phyloP scores from a whole-genome alignment of 2,797 vertebrate genomes.

The Spheniscus humboldti region DNA sequence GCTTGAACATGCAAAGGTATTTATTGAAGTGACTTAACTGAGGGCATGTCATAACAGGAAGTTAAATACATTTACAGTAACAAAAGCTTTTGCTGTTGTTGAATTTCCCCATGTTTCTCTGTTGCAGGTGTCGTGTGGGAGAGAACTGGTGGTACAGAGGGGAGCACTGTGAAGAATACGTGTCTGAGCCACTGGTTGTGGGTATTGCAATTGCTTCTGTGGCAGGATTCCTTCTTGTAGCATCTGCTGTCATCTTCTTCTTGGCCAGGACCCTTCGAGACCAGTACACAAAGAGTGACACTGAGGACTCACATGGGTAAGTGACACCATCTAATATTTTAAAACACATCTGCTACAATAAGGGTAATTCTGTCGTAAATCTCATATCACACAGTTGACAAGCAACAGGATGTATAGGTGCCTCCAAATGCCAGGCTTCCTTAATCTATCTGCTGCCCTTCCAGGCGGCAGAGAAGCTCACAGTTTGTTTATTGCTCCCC shows the following conservation, averaged over 20 bases:
- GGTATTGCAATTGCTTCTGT: conserved; percentile 86
- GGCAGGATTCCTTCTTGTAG: conserved; percentile 84
- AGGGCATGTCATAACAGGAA: neutral
- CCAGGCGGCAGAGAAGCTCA: neutral
- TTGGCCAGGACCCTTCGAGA: conserved; percentile 82
- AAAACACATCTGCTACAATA: neutral
- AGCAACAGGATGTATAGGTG: neutral
- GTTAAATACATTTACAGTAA: neutral
- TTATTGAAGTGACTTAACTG: neutral
- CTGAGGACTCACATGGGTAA: conserved; percentile 82
- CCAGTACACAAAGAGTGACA: conserved; percentile 80
- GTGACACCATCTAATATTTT: neutral
- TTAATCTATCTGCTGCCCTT: neutral
- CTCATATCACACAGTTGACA: neutral
- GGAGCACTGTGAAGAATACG: conserved; percentile 91
- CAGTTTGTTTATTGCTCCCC: conserved; percentile 37
- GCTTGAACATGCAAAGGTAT: neutral
- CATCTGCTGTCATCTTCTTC: conserved; percentile 82
- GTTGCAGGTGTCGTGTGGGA: conserved; percentile 87
- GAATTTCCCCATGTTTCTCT: neutral
- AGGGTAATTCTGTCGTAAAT: neutral
- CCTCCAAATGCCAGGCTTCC: neutral
- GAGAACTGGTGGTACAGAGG: conserved; percentile 97
- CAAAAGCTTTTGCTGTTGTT: neutral
- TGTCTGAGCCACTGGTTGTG: conserved; percentile 89